Evolutionary conservation across 2,888 invertebrate genomes (phyloP).

Genomic region (Hymenopus coronatus): DNA sequence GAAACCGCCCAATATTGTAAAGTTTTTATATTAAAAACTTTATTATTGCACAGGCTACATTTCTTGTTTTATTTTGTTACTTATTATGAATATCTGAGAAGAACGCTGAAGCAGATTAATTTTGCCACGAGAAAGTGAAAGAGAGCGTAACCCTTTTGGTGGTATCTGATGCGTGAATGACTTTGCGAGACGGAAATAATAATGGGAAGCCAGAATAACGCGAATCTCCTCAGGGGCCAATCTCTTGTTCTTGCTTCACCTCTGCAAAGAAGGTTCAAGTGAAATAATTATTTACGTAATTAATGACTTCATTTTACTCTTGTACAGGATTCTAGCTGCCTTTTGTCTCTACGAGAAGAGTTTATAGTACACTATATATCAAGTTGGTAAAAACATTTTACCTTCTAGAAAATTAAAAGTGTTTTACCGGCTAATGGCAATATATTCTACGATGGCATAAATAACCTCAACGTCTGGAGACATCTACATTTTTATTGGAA

Average conservation of each 20-base stretch:
- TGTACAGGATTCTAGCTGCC: neutral
- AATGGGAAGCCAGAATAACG: neutral
- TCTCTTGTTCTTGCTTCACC: neutral
- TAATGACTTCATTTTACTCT: neutral
- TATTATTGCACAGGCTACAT: neutral
- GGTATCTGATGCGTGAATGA: neutral
- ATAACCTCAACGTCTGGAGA: no score
- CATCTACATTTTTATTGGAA: no score
- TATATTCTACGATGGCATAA: no score
- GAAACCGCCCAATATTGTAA: no score
- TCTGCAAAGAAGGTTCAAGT: neutral
- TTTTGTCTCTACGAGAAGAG: neutral
- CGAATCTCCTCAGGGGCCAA: neutral
- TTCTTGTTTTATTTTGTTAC: neutral
- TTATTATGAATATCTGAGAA: neutral
- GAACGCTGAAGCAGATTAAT: neutral
- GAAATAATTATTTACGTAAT: neutral
- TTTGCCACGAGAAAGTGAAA: neutral
- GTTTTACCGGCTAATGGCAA: no score
- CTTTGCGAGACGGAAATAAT: neutral
- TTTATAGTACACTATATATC: no score
- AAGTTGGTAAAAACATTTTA: no score
- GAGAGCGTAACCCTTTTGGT: neutral
- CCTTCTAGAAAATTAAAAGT: no score
- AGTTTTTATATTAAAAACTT: neutral